These are phyloP conservation scores for Gonatopus flavifemur DNA, from an alignment of 1,140 invertebrate species.

Conservation along the genomic window DNA sequence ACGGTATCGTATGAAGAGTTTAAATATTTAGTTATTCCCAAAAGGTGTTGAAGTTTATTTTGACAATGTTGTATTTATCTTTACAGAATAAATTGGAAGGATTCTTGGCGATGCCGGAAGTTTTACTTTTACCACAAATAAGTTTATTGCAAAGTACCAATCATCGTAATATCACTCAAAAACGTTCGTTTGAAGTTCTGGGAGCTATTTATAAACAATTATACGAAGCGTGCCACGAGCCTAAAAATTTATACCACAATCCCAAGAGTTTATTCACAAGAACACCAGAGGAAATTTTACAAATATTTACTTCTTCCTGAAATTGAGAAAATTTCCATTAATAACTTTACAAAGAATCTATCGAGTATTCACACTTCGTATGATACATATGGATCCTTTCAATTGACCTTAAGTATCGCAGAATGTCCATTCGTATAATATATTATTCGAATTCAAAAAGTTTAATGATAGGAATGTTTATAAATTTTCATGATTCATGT, in stretches of 20 bases:
- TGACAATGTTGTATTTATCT: conserved; percentile 22
- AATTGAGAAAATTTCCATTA: no score
- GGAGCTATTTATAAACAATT: conserved; percentile 87
- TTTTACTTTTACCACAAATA: conserved; percentile 81
- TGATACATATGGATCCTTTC: no score
- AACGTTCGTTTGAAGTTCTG: conserved; percentile 82
- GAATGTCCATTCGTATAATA: no score
- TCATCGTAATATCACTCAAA: conserved; percentile 75
- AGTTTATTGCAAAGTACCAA: conserved; percentile 77
- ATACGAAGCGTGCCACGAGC: conserved; percentile 75
- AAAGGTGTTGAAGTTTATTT: neutral
- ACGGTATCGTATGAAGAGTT: conserved; percentile 61
- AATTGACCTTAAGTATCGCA: no score
- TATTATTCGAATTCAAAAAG: no score
- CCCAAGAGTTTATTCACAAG: conserved; percentile 69
- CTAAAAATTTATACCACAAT: conserved; percentile 77
- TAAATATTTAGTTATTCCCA: neutral
- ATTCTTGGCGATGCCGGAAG: conserved; percentile 77
- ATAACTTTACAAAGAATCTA: no score
- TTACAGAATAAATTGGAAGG: conserved; percentile 76
- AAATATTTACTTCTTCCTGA: conserved; percentile 34
- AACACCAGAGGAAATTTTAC: conserved; percentile 74
- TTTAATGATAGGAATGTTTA: no score
- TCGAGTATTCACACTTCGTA: no score
- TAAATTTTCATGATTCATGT: no score